Evolutionary conservation across 2,888 invertebrate species (phyloP), one percentile per base, ranked within the genome.

Genomic region (Spodoptera exigua): DNA sequence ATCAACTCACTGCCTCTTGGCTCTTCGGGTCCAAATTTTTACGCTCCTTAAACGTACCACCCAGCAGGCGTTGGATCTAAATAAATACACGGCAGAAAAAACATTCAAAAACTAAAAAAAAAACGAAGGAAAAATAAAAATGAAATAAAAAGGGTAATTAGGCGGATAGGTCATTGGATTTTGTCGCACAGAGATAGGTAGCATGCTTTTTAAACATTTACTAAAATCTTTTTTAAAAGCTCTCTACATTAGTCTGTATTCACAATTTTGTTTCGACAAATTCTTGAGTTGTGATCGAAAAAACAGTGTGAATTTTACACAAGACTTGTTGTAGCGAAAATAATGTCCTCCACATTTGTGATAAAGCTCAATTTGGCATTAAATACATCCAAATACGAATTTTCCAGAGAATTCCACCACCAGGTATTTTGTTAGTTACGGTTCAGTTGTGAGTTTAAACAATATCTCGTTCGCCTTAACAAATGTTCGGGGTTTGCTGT

Each of bases 11-110:
- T 90, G 95, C 95, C 92, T 95, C 93, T 84, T 95, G 93, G 78
- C 96, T 96, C 80, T 95, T 94, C 70, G 95, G 93, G 88, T 97
- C 97, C 93, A 96, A 94, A 87, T 96, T 95, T 88, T 96, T 95
- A 74, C 95, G 94, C 79, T 95, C 91, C 92, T 95, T 95, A 83
- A 96, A 87, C 41, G 95, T 94, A 82, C 97, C 97, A 78, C 96
- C 96, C 91, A 97, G 95, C 89, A 97, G 95, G 82, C 95, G 95
- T 85, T 96, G 96, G 88, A 97, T 96, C 97, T 96, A 95, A 78
- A 87, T 89, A 87, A 27, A 27, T 63, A 80, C 73, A 83, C 80
- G 71, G 82, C 82, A 89, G 52, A 73, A 82, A 85, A 80, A 85
- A 79, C 79, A 81, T 82, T 78, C 84, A 79, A 78, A 83, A 85